Percentiles rank a stretch among this genome's conserved stretches.
phyloP scores from a whole-genome alignment of 2,797 vertebrate species.

The Chromobotia macracanthus region DNA sequence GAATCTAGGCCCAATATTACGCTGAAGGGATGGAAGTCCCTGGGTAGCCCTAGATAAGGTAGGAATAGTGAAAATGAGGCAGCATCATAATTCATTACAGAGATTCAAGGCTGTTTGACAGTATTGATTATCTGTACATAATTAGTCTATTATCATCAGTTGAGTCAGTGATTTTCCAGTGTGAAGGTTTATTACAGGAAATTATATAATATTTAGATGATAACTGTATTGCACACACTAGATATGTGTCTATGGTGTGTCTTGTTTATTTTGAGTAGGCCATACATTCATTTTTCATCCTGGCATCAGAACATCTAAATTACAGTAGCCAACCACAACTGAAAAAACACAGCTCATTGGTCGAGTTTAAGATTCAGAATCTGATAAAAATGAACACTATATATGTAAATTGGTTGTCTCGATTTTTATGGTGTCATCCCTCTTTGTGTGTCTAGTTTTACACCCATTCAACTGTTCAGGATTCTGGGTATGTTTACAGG shows the following conservation, averaged over 20 bases:
- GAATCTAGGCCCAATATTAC: slow-evolving; percentile 34
- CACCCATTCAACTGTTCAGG: neutral
- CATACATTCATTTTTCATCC: neutral
- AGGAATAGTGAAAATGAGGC: slow-evolving; percentile 5
- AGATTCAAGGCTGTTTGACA: neutral
- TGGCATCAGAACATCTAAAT: neutral
- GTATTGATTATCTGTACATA: slow-evolving; percentile 32
- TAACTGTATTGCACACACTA: too few relatives aligned
- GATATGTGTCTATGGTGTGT: neutral
- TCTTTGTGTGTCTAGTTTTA: neutral
- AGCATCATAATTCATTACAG: slow-evolving; percentile 44
- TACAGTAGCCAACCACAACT: neutral
- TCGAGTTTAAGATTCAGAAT: neutral
- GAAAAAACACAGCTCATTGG: neutral
- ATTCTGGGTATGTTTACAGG: slow-evolving; percentile 11
- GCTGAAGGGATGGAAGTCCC: slow-evolving; percentile 25
- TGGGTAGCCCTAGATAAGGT: slow-evolving; percentile 40
- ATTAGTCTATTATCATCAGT: slow-evolving; percentile 20
- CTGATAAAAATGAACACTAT: neutral
- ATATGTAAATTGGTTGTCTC: neutral
- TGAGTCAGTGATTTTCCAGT: slow-evolving; percentile 32
- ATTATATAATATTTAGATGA: slow-evolving; percentile 1
- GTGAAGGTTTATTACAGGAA: neutral
- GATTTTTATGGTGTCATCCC: neutral
- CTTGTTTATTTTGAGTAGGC: neutral